phyloP scores from a whole-genome alignment of 2,113 vertebrate genomes.

The Psilopsiagon aurifrons region DNA sequence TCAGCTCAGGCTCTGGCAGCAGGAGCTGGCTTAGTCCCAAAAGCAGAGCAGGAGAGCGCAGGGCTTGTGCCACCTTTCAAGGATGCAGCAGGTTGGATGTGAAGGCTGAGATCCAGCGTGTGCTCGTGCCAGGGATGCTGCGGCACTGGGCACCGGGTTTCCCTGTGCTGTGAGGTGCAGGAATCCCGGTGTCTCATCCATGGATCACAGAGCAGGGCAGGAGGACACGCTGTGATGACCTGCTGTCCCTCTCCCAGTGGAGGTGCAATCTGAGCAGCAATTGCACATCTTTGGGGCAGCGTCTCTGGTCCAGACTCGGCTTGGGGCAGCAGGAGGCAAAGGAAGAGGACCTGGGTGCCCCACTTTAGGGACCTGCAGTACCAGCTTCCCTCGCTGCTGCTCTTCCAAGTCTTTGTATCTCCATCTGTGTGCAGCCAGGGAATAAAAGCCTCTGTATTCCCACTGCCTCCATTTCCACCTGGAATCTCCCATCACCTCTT shows the following conservation, averaged over 20 bases:
- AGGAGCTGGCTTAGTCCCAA: neutral
- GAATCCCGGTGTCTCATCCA: rapidly evolving
- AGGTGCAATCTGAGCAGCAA: neutral
- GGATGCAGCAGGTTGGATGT: neutral
- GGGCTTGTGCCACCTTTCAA: neutral
- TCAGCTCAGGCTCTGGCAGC: neutral
- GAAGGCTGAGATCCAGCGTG: neutral
- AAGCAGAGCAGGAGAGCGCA: neutral
- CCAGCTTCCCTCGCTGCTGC: neutral
- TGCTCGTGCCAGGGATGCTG: neutral
- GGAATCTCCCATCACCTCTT: slow-evolving; percentile 13
- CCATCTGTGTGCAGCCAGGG: neutral
- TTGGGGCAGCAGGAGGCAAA: neutral
- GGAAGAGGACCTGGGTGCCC: neutral
- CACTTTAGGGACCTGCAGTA: neutral
- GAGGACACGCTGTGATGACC: neutral
- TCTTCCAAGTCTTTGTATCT: neutral
- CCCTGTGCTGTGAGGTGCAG: neutral
- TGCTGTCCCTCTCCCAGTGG: neutral
- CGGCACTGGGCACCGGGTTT: neutral
- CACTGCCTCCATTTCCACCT: neutral
- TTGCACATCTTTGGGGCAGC: rapidly evolving
- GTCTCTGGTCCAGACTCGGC: neutral
- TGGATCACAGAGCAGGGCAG: neutral
- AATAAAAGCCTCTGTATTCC: neutral